Conservation (phyloP, 1,140 invertebrate species). For the Drosophila willistoni region DNA sequence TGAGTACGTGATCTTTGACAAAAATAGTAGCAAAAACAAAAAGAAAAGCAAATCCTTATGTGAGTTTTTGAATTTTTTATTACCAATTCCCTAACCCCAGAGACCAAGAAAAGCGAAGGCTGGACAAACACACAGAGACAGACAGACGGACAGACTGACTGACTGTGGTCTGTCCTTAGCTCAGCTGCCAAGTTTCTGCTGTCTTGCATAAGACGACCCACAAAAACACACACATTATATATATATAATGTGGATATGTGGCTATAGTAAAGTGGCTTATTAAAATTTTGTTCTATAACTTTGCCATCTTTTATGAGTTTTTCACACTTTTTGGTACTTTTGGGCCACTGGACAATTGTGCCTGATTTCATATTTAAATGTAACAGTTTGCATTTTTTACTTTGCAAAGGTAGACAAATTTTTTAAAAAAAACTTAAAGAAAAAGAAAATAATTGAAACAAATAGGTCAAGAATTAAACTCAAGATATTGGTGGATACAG, state of each 20-base stretch:
- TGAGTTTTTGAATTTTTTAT: constrained; percentile 82
- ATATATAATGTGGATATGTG: neutral
- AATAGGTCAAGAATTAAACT: too few relatives aligned
- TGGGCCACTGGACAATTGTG: constrained; percentile 7
- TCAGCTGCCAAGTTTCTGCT: constrained; percentile 66
- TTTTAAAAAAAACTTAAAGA: too few relatives aligned
- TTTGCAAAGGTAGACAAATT: neutral
- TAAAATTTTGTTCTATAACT: constrained; percentile 71
- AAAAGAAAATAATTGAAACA: too few relatives aligned
- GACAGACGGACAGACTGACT: neutral
- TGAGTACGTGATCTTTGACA: constrained; percentile 80
- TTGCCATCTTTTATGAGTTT: constrained; percentile 27
- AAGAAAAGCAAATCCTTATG: constrained; percentile 56
- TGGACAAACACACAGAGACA: constrained; percentile 34
- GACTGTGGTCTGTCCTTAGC: constrained; percentile 27
- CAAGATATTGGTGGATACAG: too few relatives aligned
- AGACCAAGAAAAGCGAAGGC: constrained; percentile 9
- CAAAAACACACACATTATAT: neutral
- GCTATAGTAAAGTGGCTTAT: constrained; percentile 73
- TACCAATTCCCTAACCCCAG: constrained; percentile 31
- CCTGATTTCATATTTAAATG: constrained; percentile 1
- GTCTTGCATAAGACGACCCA: constrained; percentile 70
- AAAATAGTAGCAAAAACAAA: constrained; percentile 38
- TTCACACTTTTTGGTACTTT: constrained; percentile 55
- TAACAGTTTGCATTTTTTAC: neutral